Percentiles rank a stretch among this genome's conserved stretches.
Evolutionary conservation across 2,113 vertebrate species (phyloP).

Genomic region (Nymphicus hollandicus): DNA sequence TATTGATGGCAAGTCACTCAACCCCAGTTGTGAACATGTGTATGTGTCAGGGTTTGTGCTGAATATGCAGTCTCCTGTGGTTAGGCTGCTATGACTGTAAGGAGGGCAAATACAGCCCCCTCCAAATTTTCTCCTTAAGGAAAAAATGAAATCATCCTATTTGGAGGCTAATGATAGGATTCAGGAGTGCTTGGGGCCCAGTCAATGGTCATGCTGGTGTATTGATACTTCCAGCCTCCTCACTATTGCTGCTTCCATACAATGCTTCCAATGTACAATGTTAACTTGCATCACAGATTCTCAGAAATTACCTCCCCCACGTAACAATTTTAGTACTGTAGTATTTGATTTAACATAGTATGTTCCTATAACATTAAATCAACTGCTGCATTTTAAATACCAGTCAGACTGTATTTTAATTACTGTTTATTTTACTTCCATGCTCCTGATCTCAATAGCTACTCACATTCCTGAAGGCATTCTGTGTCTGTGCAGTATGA

Average conservation of each 20-base stretch:
- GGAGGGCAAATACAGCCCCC: not conserved
- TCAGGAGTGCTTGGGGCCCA: not conserved
- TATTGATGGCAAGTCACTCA: not conserved
- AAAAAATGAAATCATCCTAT: not conserved
- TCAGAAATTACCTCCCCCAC: not conserved
- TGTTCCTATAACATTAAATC: not conserved
- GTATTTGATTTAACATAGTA: not conserved
- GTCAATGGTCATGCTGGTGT: not conserved
- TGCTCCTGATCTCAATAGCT: not conserved
- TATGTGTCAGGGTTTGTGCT: fast-evolving
- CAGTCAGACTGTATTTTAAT: not conserved
- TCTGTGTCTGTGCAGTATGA: constrained; percentile 96
- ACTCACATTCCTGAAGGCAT: constrained; percentile 95
- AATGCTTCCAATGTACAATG: not conserved
- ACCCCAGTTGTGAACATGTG: not conserved
- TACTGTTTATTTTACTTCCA: not conserved
- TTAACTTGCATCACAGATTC: not conserved
- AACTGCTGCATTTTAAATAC: not conserved
- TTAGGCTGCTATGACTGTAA: not conserved
- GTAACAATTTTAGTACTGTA: not conserved
- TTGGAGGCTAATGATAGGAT: not conserved
- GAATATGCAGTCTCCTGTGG: not conserved
- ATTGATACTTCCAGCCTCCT: not conserved
- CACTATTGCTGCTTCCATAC: not conserved
- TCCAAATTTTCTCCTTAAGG: not conserved